Evolutionary conservation across 2,888 invertebrate species (phyloP).

Genomic region (Zhuqinia jingwanae): DNA sequence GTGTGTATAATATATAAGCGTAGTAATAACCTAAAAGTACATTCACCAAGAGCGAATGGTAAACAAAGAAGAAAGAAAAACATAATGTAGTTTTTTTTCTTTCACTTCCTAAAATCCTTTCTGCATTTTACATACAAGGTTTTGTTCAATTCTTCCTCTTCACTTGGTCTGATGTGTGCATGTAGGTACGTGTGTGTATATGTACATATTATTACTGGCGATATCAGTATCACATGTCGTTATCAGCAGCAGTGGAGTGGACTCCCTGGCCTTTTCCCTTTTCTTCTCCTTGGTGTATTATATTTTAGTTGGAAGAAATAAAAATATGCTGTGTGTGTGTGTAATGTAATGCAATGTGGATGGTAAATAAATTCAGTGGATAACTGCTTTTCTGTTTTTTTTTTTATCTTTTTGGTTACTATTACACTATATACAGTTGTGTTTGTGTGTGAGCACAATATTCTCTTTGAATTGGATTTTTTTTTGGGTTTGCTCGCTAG

Average conservation of each 20-base stretch:
- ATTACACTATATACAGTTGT: no score
- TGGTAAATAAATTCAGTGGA: conserved; percentile 33
- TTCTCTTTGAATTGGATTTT: conserved; percentile 38
- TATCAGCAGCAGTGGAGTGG: no score
- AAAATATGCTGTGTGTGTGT: conserved; percentile 15
- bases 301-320: background rate
- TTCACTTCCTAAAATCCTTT: no score
- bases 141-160: conserved; percentile 18
- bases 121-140: conserved; percentile 27
- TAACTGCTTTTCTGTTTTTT: conserved; percentile 12
- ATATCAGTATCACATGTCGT: conserved; percentile 13
- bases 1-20: no score
- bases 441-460: background rate
- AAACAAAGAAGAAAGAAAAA: conserved; percentile 29
- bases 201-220: background rate
- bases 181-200: no score
- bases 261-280: background rate
- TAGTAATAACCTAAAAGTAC: no score
- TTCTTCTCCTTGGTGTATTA: background rate
- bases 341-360: background rate
- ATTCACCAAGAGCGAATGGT: no score
- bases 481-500: conserved; percentile 8
- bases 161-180: background rate
- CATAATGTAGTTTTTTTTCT: background rate
- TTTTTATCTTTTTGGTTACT: background rate